These are phyloP conservation scores for Jordanella pulchra DNA, from an alignment of 2,797 vertebrate genomes.

Conservation along the genomic window DNA sequence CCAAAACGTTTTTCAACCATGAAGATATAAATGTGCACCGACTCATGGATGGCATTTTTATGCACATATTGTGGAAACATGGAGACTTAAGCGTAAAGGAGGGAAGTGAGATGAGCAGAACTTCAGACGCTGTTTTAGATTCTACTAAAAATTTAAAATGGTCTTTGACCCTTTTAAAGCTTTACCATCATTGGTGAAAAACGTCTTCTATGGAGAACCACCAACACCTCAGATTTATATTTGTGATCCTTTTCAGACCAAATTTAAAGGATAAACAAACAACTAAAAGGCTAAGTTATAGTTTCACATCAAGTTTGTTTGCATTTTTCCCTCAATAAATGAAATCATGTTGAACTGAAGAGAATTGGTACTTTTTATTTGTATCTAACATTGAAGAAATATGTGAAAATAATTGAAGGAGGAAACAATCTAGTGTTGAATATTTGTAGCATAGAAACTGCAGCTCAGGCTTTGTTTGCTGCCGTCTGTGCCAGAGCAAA, in stretches of 20 bases:
- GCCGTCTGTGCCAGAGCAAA: constrained; percentile 23
- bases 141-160: too few relatives aligned
- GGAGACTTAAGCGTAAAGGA: background rate
- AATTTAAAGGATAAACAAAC: too few relatives aligned
- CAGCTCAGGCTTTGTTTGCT: constrained; percentile 6
- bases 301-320: background rate
- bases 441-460: constrained; percentile 16
- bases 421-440: background rate
- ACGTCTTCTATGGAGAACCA: too few relatives aligned
- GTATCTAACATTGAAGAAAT: constrained; percentile 1
- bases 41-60: too few relatives aligned
- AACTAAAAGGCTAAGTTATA: background rate
- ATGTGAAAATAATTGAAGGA: background rate
- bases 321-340: background rate
- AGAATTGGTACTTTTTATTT: too few relatives aligned
- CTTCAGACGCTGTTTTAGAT: background rate
- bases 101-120: background rate
- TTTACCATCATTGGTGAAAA: background rate
- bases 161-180: background rate
- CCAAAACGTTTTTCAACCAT: too few relatives aligned
- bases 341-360: background rate
- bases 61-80: background rate
- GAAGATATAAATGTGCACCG: background rate
- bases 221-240: too few relatives aligned
- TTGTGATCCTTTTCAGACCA: too few relatives aligned